A percentile compares a stretch with the other conserved stretches of the same genome.
Conservation (phyloP, 2,113 vertebrate genomes). For the Triplophysa dalaica region DNA sequence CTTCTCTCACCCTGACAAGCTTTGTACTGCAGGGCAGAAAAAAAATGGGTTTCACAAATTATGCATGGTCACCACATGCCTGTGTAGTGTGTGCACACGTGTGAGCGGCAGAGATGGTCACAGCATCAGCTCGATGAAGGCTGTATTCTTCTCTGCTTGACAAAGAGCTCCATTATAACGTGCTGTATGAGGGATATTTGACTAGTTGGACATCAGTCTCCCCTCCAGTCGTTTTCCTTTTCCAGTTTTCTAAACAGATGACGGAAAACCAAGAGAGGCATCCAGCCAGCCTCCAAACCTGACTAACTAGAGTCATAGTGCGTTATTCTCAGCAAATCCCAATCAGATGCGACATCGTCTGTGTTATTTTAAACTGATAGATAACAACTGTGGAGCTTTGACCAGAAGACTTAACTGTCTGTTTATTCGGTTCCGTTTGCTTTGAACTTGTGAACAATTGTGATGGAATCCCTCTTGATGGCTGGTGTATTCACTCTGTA, state of each 20-base stretch:
- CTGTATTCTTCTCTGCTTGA: constrained; percentile 63
- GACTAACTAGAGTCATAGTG: not conserved
- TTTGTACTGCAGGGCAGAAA: constrained; percentile 24
- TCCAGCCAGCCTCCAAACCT: constrained; percentile 16
- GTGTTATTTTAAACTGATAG: no score
- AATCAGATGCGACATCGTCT: not conserved
- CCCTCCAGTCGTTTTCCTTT: constrained; percentile 49
- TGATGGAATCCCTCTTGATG: constrained; percentile 21
- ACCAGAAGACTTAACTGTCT: not conserved
- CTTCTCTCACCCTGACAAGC: constrained; percentile 16
- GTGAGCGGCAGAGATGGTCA: constrained; percentile 51
- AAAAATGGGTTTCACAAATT: constrained; percentile 49
- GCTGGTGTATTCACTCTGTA: not conserved
- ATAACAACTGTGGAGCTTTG: not conserved
- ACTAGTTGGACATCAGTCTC: constrained; percentile 44
- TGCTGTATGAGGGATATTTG: constrained; percentile 52
- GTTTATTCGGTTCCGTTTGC: not conserved
- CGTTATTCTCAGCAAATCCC: not conserved
- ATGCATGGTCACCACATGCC: constrained; percentile 47
- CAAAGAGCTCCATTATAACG: constrained; percentile 64
- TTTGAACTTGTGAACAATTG: not conserved
- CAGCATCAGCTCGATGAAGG: constrained; percentile 58
- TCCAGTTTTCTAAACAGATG: constrained; percentile 41
- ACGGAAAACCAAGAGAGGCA: constrained; percentile 28
- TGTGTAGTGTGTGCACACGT: constrained; percentile 36